phyloP scores from a whole-genome alignment of 2,113 vertebrate species.

The Scomber japonicus region DNA sequence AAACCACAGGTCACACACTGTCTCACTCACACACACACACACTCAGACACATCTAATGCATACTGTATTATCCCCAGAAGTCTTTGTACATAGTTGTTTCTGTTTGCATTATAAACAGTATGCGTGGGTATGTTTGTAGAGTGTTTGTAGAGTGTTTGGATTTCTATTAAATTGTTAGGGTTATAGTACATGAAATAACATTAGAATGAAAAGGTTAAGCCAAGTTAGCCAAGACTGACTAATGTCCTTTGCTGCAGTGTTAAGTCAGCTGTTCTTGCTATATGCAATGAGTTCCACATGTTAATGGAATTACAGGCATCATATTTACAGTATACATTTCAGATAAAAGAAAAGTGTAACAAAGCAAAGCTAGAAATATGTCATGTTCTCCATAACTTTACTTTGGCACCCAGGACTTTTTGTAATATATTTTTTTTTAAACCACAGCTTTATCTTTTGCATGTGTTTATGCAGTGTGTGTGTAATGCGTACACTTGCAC shows the following conservation, averaged over 20 bases:
- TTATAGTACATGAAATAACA: conserved; percentile 22
- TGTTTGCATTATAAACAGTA: not conserved
- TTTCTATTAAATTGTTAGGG: conserved; percentile 2
- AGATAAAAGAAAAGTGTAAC: conserved; percentile 11
- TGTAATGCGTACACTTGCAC: conserved; percentile 38
- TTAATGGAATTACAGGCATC: conserved; percentile 14
- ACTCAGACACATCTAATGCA: too few species aligned
- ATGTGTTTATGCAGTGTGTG: not conserved
- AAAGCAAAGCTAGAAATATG: conserved; percentile 9
- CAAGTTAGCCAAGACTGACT: conserved; percentile 3
- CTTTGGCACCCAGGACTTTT: conserved; percentile 1
- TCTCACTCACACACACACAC: too few species aligned
- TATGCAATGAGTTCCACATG: conserved; percentile 2
- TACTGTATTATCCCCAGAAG: not conserved
- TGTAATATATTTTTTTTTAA: conserved; percentile 31
- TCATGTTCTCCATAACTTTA: too few species aligned
- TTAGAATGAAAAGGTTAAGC: not conserved
- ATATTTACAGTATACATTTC: conserved; percentile 7
- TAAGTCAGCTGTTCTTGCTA: conserved; percentile 17
- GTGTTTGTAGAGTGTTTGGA: not conserved
- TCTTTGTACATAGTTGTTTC: not conserved
- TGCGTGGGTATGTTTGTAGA: not conserved
- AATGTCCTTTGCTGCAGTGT: conserved; percentile 1
- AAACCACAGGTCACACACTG: conserved; percentile 81
- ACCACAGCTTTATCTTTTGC: conserved; percentile 9